These are phyloP conservation scores for Epistrophe eligans DNA, from an alignment of 2,888 invertebrate species.

Conservation along the genomic window DNA sequence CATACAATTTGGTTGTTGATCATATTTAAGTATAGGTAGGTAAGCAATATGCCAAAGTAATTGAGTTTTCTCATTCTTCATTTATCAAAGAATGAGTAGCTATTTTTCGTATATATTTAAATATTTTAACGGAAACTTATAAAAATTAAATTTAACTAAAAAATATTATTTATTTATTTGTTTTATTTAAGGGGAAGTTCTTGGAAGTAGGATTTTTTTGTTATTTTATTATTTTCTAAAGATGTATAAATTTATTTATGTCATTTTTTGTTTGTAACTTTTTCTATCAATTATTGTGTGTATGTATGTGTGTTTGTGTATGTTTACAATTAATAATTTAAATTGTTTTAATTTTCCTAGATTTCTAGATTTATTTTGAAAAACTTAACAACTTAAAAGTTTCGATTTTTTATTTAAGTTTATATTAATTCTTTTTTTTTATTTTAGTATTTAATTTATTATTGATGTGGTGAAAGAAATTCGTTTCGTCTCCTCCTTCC, in stretches of 20 bases:
- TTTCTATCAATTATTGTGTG: constrained; percentile 58
- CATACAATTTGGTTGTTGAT: constrained; percentile 51
- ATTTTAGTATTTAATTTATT: constrained; percentile 42
- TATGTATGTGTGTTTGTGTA: constrained; percentile 42
- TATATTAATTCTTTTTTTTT: constrained; percentile 33
- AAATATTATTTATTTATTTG: constrained; percentile 14
- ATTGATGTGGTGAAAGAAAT: constrained; percentile 71
- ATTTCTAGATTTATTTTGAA: constrained; percentile 68
- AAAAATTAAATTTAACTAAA: constrained; percentile 13
- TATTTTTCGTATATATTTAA: constrained; percentile 39
- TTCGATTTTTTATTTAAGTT: constrained; percentile 48
- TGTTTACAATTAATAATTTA: constrained; percentile 66
- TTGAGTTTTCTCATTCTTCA: constrained; percentile 69
- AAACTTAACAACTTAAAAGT: constrained; percentile 74
- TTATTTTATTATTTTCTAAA: constrained; percentile 47
- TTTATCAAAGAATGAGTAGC: constrained; percentile 59
- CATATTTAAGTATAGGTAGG: constrained; percentile 44
- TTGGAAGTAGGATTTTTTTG: constrained; percentile 66
- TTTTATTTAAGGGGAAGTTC: constrained; percentile 59
- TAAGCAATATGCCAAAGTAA: constrained; percentile 73
- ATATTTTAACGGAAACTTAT: constrained; percentile 27
- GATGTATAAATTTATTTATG: constrained; percentile 68
- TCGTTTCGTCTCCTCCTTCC: constrained; percentile 49
- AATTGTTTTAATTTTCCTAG: constrained; percentile 70
- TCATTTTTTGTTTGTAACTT: constrained; percentile 45